These are phyloP conservation scores for Ostrea edulis DNA, from an alignment of 1,140 invertebrate species.

Conservation along the genomic window DNA sequence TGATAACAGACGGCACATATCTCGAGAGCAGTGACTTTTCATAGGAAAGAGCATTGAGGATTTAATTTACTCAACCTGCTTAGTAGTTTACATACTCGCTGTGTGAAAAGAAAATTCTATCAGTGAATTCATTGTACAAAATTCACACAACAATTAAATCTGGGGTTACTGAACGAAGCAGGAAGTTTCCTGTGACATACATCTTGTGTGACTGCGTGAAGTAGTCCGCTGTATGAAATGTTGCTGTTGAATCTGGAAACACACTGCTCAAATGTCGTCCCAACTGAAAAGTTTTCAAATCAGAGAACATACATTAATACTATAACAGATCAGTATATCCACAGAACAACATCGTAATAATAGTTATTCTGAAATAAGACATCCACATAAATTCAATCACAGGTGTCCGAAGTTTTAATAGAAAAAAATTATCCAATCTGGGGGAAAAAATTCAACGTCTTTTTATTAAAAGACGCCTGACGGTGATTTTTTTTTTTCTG, in stretches of 20 bases:
- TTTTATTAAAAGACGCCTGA: no score
- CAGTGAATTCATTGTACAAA: not conserved
- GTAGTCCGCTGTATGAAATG: constrained; percentile 97
- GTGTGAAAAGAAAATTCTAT: not conserved
- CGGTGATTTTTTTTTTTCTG: no score
- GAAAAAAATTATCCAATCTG: no score
- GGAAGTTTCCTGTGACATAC: constrained; percentile 82
- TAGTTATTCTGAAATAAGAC: no score
- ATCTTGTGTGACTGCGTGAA: constrained; percentile 97
- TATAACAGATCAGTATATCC: not conserved
- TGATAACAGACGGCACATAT: not conserved
- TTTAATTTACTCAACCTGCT: not conserved
- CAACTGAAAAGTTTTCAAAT: constrained; percentile 75
- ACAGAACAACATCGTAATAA: not conserved
- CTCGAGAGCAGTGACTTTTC: not conserved
- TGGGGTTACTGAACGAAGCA: not conserved
- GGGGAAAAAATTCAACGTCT: no score
- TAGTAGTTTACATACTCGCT: not conserved
- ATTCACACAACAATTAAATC: not conserved
- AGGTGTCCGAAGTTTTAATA: no score
- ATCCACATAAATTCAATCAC: no score
- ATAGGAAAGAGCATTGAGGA: not conserved
- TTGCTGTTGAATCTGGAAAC: constrained; percentile 97
- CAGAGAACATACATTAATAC: not conserved
- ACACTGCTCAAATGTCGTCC: constrained; percentile 85